Percentiles rank a stretch among this genome's conserved stretches.
phyloP scores from a whole-genome alignment of 2,888 invertebrate genomes.

The Apotomis turbidana region DNA sequence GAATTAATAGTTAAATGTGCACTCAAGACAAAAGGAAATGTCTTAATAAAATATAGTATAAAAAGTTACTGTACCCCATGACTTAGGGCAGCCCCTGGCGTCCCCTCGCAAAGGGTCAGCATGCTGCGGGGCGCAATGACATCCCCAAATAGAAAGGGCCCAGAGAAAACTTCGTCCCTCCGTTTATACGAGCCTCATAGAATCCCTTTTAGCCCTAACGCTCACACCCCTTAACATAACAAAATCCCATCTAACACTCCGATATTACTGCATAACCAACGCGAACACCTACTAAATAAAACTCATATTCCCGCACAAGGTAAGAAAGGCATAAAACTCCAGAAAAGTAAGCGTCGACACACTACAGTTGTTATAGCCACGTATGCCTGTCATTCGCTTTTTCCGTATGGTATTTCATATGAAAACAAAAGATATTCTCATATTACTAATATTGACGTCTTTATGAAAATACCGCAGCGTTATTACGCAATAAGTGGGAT shows the following conservation, averaged over 20 bases:
- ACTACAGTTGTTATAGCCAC: slow-evolving; percentile 20
- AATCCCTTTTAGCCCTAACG: slow-evolving; percentile 65
- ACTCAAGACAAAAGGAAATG: not conserved
- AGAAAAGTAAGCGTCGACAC: not conserved
- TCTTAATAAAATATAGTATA: not conserved
- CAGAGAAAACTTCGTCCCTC: slow-evolving; percentile 43
- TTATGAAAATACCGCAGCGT: slow-evolving; percentile 31
- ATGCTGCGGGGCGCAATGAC: slow-evolving; percentile 71
- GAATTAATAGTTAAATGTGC: too few relatives aligned
- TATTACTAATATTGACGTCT: slow-evolving; percentile 35
- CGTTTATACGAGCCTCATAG: slow-evolving; percentile 67
- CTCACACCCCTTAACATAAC: not conserved
- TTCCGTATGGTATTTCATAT: slow-evolving; percentile 36
- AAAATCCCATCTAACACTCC: not conserved
- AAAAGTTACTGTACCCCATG: slow-evolving; percentile 45
- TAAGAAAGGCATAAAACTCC: not conserved
- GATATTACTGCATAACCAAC: not conserved
- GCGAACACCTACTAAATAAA: not conserved
- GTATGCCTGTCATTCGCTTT: slow-evolving; percentile 31
- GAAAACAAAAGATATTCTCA: slow-evolving; percentile 40
- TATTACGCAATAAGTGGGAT: slow-evolving; percentile 1
- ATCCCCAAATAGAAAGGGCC: slow-evolving; percentile 78
- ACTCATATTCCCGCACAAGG: not conserved
- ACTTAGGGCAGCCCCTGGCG: slow-evolving; percentile 57
- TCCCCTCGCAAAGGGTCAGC: slow-evolving; percentile 67